Evolutionary conservation across 1,140 invertebrate species (phyloP), one percentile per base, ranked within the genome.

Genomic region (Drosophila virilis): DNA sequence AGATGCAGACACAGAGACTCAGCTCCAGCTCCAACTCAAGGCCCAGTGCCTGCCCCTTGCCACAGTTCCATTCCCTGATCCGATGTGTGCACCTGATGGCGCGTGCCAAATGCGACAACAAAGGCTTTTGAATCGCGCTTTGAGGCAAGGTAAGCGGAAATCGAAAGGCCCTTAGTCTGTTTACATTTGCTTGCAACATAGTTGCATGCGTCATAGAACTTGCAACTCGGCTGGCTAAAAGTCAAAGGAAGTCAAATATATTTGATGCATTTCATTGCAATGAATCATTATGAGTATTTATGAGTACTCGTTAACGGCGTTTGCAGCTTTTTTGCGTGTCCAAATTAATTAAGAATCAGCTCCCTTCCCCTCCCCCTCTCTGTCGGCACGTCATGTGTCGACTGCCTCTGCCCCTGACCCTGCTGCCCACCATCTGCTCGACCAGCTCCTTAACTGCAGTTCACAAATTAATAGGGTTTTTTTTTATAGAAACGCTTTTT

Each of bases 81-180:
- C 17, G 42, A 46, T 60, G 42, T 42, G 70, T 80, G 83, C 83
- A 88, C 79, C 83, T 86, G 82, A 80, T 64, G 83, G 79, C 83
- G 79, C 83, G 83, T 86, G 82, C 82, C 82, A 86, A 86, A 86
- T 88, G 83, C 52, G 78, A 72, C 82, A 81, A 78, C 70, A 81
- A 72, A 61, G 51, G 72, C 67, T 28, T 8, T 28, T n/a, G 8
- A 35, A 32, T 10, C 15, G 5, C 8, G 50, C 6, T 1, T 32
- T 10, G 6, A 12, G 13, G 40, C 2, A 13, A 10, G 28, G 57
- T 8, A 2, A 9, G 15, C 9, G 28, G 32, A 22, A 17, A 59
- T 50, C 37, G 60, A 42, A 52, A 52, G 60, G 28, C 33, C 51
- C 9, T 17, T 33, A 12, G n/a, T 12, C 10, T 22, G 17, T 22